Percentiles rank a stretch among this genome's conserved stretches.
These are phyloP conservation scores for Harpagifer antarcticus DNA, from an alignment of 2,797 vertebrate species.

Conservation along the genomic window DNA sequence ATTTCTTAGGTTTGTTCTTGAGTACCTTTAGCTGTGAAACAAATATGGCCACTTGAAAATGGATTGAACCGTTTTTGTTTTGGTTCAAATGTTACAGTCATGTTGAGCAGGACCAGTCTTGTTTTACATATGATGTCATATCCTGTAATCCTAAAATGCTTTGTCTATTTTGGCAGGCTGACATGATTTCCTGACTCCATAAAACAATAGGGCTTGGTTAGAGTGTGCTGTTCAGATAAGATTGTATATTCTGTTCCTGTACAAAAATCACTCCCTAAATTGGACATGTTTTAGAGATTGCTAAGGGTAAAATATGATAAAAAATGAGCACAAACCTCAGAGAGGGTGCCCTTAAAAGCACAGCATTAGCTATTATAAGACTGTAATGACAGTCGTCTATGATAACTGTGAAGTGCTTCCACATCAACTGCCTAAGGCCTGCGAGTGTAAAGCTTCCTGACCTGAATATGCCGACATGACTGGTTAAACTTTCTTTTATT, in stretches of 20 bases:
- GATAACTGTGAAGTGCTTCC: constrained; percentile 29
- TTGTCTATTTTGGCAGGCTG: constrained; percentile 72
- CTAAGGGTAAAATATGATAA: background rate
- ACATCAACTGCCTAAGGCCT: constrained; percentile 27
- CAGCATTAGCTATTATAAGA: constrained; percentile 2
- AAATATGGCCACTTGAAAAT: constrained; percentile 3
- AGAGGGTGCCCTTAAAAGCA: constrained; percentile 21
- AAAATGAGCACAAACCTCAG: constrained; percentile 9
- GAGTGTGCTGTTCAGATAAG: constrained; percentile 66
- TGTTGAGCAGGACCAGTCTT: constrained; percentile 29
- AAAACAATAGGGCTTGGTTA: constrained; percentile 65
- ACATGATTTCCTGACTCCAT: constrained; percentile 66
- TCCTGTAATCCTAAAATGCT: constrained; percentile 74
- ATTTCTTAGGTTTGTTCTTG: background rate
- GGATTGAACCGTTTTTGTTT: constrained; percentile 19
- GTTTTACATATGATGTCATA: constrained; percentile 66
- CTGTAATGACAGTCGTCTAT: constrained; percentile 1
- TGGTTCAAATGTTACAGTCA: constrained; percentile 28
- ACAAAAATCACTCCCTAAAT: constrained; percentile 48
- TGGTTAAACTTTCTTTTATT: constrained; percentile 8
- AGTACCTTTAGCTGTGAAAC: background rate
- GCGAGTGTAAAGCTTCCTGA: constrained; percentile 32
- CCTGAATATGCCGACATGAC: constrained; percentile 39
- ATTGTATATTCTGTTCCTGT: constrained; percentile 41
- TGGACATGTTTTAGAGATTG: constrained; percentile 34